Base-by-base conservation (phyloP, 37 sponge, comb jelly and placozoan species). In the Agelas oroides region DNA sequence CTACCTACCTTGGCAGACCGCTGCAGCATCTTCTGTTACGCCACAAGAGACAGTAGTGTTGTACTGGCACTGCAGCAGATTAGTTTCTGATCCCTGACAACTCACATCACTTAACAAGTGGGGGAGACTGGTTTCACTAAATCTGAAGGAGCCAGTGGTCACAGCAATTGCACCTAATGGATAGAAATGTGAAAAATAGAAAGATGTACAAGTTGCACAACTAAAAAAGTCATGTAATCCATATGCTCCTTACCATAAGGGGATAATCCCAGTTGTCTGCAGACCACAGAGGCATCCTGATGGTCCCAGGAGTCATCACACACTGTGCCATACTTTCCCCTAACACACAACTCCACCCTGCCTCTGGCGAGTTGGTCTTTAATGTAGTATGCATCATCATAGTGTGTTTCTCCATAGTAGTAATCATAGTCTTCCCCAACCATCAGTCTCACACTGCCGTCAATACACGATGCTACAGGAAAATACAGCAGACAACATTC, bases 301-400 rank as follows among this genome's bases (percentile, higher is more conserved):
- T 86, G 20, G 53, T 60, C 71, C 86, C 86, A 86, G 24, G 41
- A 37, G 30, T 77, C 35, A 36, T 69, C 36, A 46, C 86, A 86
- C 46, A 86, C 69, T 36, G 86, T 60, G 35, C 86, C 86, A 59
- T 86, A 86, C 28, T 53, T 77, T 57, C 86, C 86, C 31, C 78
- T 60, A 18, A 70, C 25, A 70, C 86, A 86, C 38, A 86, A 71
- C 52, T 86, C 86, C 52, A 86, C 86, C 59, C 86, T 77, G 16
- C 86, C 86, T 23, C 55, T 62, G 55, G 62, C 70, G 53, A 86
- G 86, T 56, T 53, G 57, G 60, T 77, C 71, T 25, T 70, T 77
- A 27, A 53, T 60, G 28, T 56, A 86, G 71, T 78, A 86, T 21
- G 84, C 24, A 24, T 14, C 37, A 25, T 83, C 65, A 53, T 83